phyloP scores from a whole-genome alignment of 1,140 invertebrate species.

The Zaprionus africanus region DNA sequence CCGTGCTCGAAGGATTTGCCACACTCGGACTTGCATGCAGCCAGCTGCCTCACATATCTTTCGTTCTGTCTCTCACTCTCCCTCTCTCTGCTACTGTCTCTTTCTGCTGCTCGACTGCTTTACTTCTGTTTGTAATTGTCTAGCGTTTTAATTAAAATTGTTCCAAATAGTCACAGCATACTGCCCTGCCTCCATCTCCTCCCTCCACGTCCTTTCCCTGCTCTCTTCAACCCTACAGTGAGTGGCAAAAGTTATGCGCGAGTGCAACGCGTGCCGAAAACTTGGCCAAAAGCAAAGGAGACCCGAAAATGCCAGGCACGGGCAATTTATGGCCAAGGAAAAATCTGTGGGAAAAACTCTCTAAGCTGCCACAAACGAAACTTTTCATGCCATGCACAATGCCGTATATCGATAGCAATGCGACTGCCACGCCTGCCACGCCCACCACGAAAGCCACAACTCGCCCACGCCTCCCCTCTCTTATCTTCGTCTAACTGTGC shows the following conservation, averaged over 20 bases:
- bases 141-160: conserved; percentile 81
- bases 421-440: conserved; percentile 1
- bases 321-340: conserved; percentile 71
- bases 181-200: not conserved
- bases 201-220: no score
- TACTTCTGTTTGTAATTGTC: conserved; percentile 68
- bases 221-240: not conserved
- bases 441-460: conserved; percentile 1
- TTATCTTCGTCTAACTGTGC: conserved; percentile 32
- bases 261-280: conserved; percentile 60
- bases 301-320: conserved; percentile 46
- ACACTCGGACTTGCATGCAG: conserved; percentile 17
- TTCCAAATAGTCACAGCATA: conserved; percentile 67
- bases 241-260: conserved; percentile 43
- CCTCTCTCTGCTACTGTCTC: conserved; percentile 17
- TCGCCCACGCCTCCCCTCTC: not conserved
- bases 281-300: conserved; percentile 49
- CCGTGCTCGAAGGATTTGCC: conserved; percentile 32
- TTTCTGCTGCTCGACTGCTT: conserved; percentile 14
- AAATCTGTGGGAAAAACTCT: conserved; percentile 75
- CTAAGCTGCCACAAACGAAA: conserved; percentile 67
- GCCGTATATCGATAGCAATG: conserved; percentile 50
- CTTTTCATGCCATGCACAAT: conserved; percentile 34
- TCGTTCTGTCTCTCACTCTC: conserved; percentile 1
- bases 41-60: not conserved